Conservation (phyloP, 2,113 vertebrate species). For the Strix aluco region DNA sequence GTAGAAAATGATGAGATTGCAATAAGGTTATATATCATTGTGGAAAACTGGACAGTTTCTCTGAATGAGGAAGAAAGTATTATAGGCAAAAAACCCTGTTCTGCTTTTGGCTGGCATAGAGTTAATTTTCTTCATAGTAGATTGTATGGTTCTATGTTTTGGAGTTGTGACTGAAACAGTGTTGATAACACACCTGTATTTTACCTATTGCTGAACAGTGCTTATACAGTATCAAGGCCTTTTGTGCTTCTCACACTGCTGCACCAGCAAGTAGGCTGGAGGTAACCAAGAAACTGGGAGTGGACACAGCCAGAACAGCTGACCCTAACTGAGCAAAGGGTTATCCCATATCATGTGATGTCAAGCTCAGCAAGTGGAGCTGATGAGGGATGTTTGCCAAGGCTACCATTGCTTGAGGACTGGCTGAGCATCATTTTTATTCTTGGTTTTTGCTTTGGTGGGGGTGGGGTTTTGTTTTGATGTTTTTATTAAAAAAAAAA, state of each 20-base stretch:
- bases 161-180: not conserved
- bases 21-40: not conserved
- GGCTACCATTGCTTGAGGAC: not conserved
- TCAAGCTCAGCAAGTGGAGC: not conserved
- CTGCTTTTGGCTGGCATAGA: not conserved
- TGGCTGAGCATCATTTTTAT: fast-evolving
- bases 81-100: not conserved
- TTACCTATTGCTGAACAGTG: not conserved
- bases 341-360: not conserved
- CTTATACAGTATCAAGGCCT: not conserved
- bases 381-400: not conserved
- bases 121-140: not conserved
- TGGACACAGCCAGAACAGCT: not conserved
- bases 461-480: not conserved
- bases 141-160: not conserved
- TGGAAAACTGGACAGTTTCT: not conserved
- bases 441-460: not conserved
- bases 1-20: not conserved
- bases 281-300: not conserved
- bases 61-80: not conserved
- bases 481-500: not conserved
- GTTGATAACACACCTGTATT: not conserved
- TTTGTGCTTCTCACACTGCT: not conserved
- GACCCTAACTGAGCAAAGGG: not conserved
- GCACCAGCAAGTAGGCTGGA: not conserved